These are phyloP conservation scores for Amphipyra tragopoginis DNA, from an alignment of 2,888 invertebrate species.

Conservation along the genomic window DNA sequence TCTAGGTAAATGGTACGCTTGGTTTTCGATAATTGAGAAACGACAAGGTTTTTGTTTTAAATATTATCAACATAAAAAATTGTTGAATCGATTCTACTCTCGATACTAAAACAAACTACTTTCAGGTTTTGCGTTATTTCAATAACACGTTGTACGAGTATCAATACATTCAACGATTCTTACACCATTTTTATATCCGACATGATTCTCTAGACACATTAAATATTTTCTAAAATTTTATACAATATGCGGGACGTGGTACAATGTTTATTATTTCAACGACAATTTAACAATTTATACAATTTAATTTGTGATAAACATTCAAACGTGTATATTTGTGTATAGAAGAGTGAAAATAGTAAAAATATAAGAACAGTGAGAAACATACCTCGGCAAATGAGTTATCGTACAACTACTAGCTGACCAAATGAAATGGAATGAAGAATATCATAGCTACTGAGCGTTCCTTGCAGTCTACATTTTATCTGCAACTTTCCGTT, in stretches of 20 bases:
- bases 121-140: no score
- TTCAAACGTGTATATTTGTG: slow-evolving; percentile 10
- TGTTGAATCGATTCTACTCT: no score
- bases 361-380: not conserved
- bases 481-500: not conserved
- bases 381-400: no score
- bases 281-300: slow-evolving; percentile 37
- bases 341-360: slow-evolving; percentile 15
- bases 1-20: no score
- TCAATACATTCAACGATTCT: not conserved
- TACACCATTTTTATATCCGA: not conserved
- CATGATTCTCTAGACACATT: slow-evolving; percentile 27
- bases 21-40: no score
- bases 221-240: slow-evolving; percentile 46
- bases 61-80: no score
- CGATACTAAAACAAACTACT: no score
- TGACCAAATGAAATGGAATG: no score
- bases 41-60: no score
- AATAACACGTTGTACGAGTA: no score
- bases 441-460: not conserved
- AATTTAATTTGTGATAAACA: slow-evolving; percentile 22
- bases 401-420: no score
- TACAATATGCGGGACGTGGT: slow-evolving; percentile 17
- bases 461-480: no score
- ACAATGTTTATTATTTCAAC: slow-evolving; percentile 14